phyloP scores from a whole-genome alignment of 2,113 vertebrate species.

The Mohoua ochrocephala region DNA sequence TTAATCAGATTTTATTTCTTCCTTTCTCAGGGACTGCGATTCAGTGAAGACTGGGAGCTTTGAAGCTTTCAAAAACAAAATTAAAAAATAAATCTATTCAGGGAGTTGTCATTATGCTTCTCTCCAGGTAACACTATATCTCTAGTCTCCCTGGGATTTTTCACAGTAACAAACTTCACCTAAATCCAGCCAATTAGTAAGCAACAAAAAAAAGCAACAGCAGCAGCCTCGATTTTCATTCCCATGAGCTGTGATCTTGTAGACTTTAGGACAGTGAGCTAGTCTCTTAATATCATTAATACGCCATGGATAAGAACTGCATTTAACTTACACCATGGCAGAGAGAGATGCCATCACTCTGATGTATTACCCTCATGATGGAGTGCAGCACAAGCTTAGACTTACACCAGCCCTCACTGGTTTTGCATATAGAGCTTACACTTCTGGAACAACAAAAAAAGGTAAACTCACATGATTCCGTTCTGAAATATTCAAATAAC shows the following conservation, averaged over 20 bases:
- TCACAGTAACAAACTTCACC: background rate
- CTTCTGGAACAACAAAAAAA: background rate
- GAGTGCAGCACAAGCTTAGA: background rate
- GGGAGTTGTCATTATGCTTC: background rate
- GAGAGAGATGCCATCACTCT: too few relatives aligned
- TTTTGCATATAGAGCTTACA: background rate
- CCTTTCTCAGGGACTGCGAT: background rate
- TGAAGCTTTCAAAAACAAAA: background rate
- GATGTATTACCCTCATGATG: background rate
- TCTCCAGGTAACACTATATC: background rate
- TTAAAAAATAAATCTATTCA: background rate
- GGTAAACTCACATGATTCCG: background rate
- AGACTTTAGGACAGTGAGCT: background rate
- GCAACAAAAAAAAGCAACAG: background rate
- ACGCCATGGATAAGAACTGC: background rate
- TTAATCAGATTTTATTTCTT: background rate
- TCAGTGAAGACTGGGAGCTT: background rate
- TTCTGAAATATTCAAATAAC: background rate
- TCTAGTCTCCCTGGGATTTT: background rate
- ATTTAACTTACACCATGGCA: background rate
- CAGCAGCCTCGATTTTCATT: background rate
- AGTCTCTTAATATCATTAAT: background rate
- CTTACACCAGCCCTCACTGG: background rate
- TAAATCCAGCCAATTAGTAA: background rate
- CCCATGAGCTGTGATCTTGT: background rate